Evolutionary conservation across 2,797 vertebrate species (phyloP).

Genomic region (Sorex maritimensis): DNA sequence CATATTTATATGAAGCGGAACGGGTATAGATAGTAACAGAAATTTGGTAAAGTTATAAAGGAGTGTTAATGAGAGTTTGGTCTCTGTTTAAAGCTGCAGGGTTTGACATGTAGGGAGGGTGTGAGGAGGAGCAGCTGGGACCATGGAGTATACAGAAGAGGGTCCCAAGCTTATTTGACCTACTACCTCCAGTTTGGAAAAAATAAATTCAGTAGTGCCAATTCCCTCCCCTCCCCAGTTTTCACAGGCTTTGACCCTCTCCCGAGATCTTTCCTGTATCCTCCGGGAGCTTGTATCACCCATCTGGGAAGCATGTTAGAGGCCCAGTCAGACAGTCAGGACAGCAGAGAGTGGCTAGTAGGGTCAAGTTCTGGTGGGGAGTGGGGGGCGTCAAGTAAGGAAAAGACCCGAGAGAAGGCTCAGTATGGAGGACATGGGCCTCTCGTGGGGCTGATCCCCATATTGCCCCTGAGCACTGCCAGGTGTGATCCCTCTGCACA

Average conservation of each 20-base stretch:
- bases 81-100: neutral
- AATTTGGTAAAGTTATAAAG: neutral
- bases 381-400: neutral
- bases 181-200: too few relatives aligned
- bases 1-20: neutral
- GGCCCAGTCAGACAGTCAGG: neutral
- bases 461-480: too few relatives aligned
- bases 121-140: neutral
- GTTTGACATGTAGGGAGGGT: accelerated
- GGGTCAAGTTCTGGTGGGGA: neutral
- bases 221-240: too few relatives aligned
- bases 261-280: too few relatives aligned
- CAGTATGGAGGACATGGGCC: too few relatives aligned
- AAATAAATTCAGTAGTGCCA: too few relatives aligned
- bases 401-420: neutral
- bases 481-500: too few relatives aligned
- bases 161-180: too few relatives aligned
- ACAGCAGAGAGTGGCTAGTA: accelerated
- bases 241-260: too few relatives aligned
- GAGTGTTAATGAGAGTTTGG: neutral
- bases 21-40: neutral
- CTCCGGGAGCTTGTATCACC: too few relatives aligned
- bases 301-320: too few relatives aligned
- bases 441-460: too few relatives aligned
- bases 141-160: accelerated